These are phyloP conservation scores for Mesorhabditis spiculigera DNA, from an alignment of 2,888 invertebrate species.

Conservation along the genomic window DNA sequence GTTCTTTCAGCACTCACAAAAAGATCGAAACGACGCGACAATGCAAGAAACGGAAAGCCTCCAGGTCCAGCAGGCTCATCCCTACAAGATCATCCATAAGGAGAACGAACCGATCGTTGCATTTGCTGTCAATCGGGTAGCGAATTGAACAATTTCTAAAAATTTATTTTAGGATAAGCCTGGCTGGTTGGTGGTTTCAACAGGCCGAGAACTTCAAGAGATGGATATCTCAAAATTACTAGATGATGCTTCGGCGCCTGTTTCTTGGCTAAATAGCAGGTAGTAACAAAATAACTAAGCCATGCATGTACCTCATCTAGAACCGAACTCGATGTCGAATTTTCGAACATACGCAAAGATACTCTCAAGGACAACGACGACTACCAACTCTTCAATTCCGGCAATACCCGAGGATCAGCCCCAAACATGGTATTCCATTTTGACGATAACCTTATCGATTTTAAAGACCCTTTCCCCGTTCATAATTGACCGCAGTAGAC, in stretches of 20 bases:
- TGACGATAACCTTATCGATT: not conserved
- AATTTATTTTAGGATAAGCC: conserved; percentile 65
- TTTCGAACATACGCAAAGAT: conserved; percentile 17
- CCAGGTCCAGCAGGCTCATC: conserved; percentile 62
- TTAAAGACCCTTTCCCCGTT: conserved; percentile 70
- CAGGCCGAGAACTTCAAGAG: conserved; percentile 93
- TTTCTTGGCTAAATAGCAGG: conserved; percentile 81
- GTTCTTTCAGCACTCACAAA: not conserved
- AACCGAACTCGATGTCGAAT: conserved; percentile 84
- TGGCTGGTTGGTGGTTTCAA: conserved; percentile 81
- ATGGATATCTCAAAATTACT: conserved; percentile 87
- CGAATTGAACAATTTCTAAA: not conserved
- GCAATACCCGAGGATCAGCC: not conserved
- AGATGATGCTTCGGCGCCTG: conserved; percentile 72
- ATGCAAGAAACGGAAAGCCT: conserved; percentile 10
- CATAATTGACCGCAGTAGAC: conserved; percentile 92
- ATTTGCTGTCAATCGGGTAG: conserved; percentile 70
- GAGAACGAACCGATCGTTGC: conserved; percentile 96
- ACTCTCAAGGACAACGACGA: conserved; percentile 55
- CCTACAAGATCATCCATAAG: conserved; percentile 92
- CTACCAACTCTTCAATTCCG: conserved; percentile 48
- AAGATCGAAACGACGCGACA: conserved; percentile 6
- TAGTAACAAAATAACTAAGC: not conserved
- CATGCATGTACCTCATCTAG: conserved; percentile 59
- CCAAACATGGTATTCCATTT: conserved; percentile 28